Evolutionary conservation across 2,797 vertebrate genomes (phyloP), one percentile per base, ranked within the genome.

Genomic region (Chaetophractus vellerosus): DNA sequence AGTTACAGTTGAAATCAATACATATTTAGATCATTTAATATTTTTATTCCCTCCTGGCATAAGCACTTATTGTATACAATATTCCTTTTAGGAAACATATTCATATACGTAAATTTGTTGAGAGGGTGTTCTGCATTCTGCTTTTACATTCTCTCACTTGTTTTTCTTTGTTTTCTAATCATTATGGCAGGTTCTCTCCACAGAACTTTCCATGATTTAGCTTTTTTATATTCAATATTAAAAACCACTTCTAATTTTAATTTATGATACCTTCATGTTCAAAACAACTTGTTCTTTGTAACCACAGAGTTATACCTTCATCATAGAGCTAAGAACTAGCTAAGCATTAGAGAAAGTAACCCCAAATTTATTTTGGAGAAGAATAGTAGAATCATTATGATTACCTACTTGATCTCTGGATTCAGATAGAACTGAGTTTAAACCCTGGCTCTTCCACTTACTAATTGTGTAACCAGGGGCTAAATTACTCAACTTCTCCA

Each of bases 191-290:
- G 23, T 69, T 91, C 74, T 93, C 64, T 57, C 76, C 63, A 78
- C 84, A 94, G 61, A 52, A 72, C 38, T 92, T 50, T 66, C 57
- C 3, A 24, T 52, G 81, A 81, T 4, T 45, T 45, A 28, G 78
- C 21, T 89, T 86, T 69, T 66, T 78, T 28, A 38, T 88, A 57
- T 48, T 90, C 28, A 57, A 28, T 74, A 74, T 18, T n/a, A 0
- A 68, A 69, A 96, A 16, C 23, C 48, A 55, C 28, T 5, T 86
- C 75, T 63, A n/a, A n/a, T 75, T 91, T 88, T 87, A 91, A 92
- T 90, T 87, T 96, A 80, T 87, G 61, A 68, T 76, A 80, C 26
- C 21, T 79, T 96, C 83, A 90, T 88, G 93, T 94, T 52, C 41
- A 94, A 80, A 79, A 28, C n/a, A 92, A 93, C 23, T 85, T 4